Evolutionary conservation across 1,140 invertebrate species (phyloP).

Genomic region (Anoplophora glabripennis): DNA sequence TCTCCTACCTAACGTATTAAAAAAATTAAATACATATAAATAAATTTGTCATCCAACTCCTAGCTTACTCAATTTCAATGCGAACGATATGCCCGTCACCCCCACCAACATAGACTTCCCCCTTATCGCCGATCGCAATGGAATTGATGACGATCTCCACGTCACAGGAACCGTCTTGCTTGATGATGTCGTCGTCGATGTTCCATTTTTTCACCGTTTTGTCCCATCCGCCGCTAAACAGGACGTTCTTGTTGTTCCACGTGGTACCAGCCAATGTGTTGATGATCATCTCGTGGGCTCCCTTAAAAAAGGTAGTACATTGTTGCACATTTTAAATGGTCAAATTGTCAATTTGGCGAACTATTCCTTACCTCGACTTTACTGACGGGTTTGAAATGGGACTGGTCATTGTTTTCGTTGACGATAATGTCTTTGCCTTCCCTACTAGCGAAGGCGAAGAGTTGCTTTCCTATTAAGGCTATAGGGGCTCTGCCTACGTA

Average conservation of each 20-base stretch:
- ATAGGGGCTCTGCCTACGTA: constrained; percentile 47
- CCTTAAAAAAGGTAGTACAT: constrained; percentile 35
- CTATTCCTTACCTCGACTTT: constrained; percentile 16
- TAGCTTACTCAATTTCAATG: constrained; percentile 33
- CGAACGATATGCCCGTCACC: constrained; percentile 47
- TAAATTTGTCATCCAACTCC: background rate
- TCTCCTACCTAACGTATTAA: too few species aligned
- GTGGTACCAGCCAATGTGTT: constrained; percentile 42
- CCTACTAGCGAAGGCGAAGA: constrained; percentile 41
- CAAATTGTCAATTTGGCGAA: constrained; percentile 19
- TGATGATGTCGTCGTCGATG: constrained; percentile 37
- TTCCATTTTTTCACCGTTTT: constrained; percentile 51
- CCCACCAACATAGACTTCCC: constrained; percentile 48
- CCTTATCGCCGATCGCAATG: constrained; percentile 42
- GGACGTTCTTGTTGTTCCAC: constrained; percentile 39
- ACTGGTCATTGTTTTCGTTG: constrained; percentile 37
- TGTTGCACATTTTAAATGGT: constrained; percentile 2
- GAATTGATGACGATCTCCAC: constrained; percentile 48
- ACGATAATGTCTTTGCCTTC: constrained; percentile 46
- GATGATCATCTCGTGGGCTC: constrained; percentile 52
- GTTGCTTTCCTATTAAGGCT: constrained; percentile 40
- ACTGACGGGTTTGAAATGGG: constrained; percentile 19
- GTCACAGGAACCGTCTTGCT: constrained; percentile 28
- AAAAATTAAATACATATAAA: too few species aligned
- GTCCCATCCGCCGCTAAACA: constrained; percentile 52